Percentiles rank a stretch among this genome's conserved stretches.
These are phyloP conservation scores for Cyclargus thomasi DNA, from an alignment of 1,140 invertebrate species.

Conservation along the genomic window DNA sequence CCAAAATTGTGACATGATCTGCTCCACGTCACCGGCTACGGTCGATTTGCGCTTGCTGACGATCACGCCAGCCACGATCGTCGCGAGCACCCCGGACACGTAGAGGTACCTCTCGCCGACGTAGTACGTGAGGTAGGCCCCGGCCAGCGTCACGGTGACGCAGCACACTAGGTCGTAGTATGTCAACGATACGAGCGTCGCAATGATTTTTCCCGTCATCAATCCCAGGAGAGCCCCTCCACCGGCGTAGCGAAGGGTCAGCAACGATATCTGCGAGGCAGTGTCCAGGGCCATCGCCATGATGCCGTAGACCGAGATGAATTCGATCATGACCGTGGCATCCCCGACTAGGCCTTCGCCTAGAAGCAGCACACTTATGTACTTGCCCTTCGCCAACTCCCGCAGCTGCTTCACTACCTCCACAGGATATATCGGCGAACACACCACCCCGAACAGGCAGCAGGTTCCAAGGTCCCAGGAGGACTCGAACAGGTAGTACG, in stretches of 20 bases:
- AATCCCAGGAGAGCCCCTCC: constrained; percentile 53
- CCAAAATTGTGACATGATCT: constrained; percentile 51
- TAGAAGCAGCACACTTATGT: constrained; percentile 53
- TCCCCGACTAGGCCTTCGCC: constrained; percentile 63
- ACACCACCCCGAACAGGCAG: constrained; percentile 54
- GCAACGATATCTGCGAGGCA: constrained; percentile 48
- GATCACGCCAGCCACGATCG: constrained; percentile 52
- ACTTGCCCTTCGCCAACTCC: constrained; percentile 56
- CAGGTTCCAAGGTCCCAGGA: constrained; percentile 55
- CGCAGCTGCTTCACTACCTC: constrained; percentile 56
- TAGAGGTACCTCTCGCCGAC: constrained; percentile 63
- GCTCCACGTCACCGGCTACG: constrained; percentile 54
- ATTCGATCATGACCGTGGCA: constrained; percentile 60
- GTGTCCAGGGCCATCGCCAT: constrained; percentile 46
- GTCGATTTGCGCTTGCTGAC: constrained; percentile 54
- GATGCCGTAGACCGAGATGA: constrained; percentile 54
- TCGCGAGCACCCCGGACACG: constrained; percentile 56
- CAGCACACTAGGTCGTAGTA: constrained; percentile 58
- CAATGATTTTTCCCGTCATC: constrained; percentile 47
- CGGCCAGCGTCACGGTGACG: constrained; percentile 48
- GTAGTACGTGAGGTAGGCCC: constrained; percentile 59
- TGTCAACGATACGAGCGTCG: constrained; percentile 45
- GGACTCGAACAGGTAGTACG: constrained; percentile 51
- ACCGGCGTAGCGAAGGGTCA: constrained; percentile 50
- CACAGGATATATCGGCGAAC: constrained; percentile 57